Conservation (phyloP, 1,140 invertebrate species). For the Cydia pomonella region DNA sequence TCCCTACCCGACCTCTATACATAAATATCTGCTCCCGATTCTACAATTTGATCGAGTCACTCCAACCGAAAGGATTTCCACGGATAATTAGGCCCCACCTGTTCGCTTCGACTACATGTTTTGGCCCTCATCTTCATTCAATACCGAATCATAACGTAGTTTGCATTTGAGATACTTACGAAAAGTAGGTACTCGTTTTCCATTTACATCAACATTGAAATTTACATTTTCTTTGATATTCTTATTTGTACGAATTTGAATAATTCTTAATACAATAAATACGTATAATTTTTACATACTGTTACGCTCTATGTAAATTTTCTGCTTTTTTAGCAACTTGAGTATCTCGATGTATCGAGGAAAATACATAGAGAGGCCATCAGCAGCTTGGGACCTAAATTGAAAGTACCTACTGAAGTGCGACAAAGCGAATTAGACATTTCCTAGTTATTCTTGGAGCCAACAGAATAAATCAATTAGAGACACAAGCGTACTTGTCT, state of each 20-base stretch:
- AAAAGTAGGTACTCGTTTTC: conserved; percentile 42
- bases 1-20: conserved; percentile 47
- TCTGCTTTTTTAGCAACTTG: conserved; percentile 35
- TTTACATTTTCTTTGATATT: conserved; percentile 52
- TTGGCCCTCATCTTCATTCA: conserved; percentile 36
- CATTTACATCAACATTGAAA: conserved; percentile 51
- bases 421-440: conserved; percentile 1
- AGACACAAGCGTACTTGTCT: not conserved
- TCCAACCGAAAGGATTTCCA: conserved; percentile 43
- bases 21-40: conserved; percentile 71
- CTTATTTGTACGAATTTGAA: conserved; percentile 47
- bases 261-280: conserved; percentile 8
- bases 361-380: not conserved
- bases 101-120: conserved; percentile 34
- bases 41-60: conserved; percentile 60
- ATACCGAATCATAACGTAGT: conserved; percentile 37
- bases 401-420: not conserved
- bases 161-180: conserved; percentile 45
- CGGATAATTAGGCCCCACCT: conserved; percentile 57
- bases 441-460: not conserved
- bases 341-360: not conserved
- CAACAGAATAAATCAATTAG: not conserved
- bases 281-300: conserved; percentile 38
- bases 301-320: conserved; percentile 40
- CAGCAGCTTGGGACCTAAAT: not conserved